These are phyloP conservation scores for Blomia tropicalis DNA, from an alignment of 2,888 invertebrate genomes.

Conservation along the genomic window DNA sequence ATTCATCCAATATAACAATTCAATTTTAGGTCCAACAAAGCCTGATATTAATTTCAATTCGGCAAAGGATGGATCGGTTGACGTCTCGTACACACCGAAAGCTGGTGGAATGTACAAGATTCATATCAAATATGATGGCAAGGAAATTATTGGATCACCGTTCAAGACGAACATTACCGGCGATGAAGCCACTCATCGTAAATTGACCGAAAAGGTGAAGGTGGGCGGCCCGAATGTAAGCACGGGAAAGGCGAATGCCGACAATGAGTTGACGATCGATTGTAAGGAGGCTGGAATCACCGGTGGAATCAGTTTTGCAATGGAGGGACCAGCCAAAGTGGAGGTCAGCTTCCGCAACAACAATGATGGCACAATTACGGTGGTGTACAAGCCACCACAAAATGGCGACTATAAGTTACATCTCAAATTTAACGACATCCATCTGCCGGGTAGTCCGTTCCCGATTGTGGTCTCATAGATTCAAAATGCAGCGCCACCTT, in stretches of 20 bases:
- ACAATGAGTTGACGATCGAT: conserved; percentile 24
- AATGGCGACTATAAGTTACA: conserved; percentile 25
- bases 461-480: conserved; percentile 23
- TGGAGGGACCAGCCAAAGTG: conserved; percentile 27
- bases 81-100: conserved; percentile 24
- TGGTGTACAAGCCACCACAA: conserved; percentile 24
- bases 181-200: conserved; percentile 17
- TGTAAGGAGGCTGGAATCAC: conserved; percentile 26
- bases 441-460: conserved; percentile 26
- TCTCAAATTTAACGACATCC: conserved; percentile 25
- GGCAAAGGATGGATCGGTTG: conserved; percentile 24
- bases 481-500: background rate
- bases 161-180: conserved; percentile 26
- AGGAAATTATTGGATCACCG: conserved; percentile 25
- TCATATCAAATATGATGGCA: conserved; percentile 25
- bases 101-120: conserved; percentile 26
- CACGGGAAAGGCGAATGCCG: conserved; percentile 21
- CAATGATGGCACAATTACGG: conserved; percentile 22
- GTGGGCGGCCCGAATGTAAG: conserved; percentile 23
- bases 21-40: conserved; percentile 24
- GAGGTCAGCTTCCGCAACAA: conserved; percentile 26
- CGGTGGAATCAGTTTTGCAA: conserved; percentile 26
- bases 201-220: conserved; percentile 23
- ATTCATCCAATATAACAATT: background rate
- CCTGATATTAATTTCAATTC: conserved; percentile 27